Percentiles rank a stretch among this genome's conserved stretches.
These are phyloP conservation scores for Phlogophora meticulosa DNA, from an alignment of 2,888 invertebrate species.

Conservation along the genomic window DNA sequence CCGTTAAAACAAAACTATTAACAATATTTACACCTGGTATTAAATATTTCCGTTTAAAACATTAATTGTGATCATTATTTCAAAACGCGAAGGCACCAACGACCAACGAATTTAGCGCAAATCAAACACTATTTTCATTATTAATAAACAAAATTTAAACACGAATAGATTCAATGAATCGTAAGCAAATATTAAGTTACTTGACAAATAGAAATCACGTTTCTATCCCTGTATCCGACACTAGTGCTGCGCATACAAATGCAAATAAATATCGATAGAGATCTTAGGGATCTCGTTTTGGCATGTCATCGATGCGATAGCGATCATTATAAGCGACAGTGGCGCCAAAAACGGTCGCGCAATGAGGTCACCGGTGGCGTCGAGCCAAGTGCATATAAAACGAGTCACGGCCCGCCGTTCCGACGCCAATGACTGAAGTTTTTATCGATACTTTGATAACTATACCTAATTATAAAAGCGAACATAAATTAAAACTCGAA, in stretches of 20 bases:
- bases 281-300: slow-evolving; percentile 77
- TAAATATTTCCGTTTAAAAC: slow-evolving; percentile 29
- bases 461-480: slow-evolving; percentile 63
- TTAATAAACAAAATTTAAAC: slow-evolving; percentile 43
- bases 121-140: slow-evolving; percentile 37
- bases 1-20: slow-evolving; percentile 36
- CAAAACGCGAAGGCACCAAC: slow-evolving; percentile 37
- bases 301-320: slow-evolving; percentile 86
- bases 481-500: slow-evolving; percentile 61
- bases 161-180: slow-evolving; percentile 44
- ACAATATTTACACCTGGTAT: slow-evolving; percentile 38
- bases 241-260: slow-evolving; percentile 73
- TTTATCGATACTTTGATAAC: slow-evolving; percentile 74
- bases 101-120: slow-evolving; percentile 25
- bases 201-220: slow-evolving; percentile 60
- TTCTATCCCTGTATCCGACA: slow-evolving; percentile 48
- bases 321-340: slow-evolving; percentile 79
- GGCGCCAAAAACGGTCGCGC: slow-evolving; percentile 87
- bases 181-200: slow-evolving; percentile 46
- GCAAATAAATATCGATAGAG: slow-evolving; percentile 79
- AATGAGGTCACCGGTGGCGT: slow-evolving; percentile 88
- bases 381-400: slow-evolving; percentile 85
- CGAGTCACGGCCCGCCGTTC: slow-evolving; percentile 73
- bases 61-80: slow-evolving; percentile 32
- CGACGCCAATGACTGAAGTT: slow-evolving; percentile 74